Conservation (phyloP, 2,888 invertebrate species). For the Branchipolynoe longqiensis region DNA sequence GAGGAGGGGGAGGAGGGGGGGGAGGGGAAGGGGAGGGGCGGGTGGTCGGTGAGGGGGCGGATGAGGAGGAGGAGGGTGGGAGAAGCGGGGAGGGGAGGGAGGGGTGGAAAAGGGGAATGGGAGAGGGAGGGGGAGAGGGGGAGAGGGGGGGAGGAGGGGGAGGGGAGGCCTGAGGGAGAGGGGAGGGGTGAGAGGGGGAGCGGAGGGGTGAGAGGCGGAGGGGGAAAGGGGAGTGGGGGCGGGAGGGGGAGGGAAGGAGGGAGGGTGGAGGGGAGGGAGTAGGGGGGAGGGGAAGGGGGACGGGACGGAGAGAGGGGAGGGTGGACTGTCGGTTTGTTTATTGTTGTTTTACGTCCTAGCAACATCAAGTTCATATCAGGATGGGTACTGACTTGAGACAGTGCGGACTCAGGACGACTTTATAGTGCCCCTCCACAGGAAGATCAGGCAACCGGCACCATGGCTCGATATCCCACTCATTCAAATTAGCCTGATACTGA, state of each 20-base stretch:
- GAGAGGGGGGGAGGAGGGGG: background rate
- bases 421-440: no score
- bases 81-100: background rate
- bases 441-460: no score
- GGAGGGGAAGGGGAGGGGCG: background rate
- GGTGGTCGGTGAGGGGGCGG: background rate
- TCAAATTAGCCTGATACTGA: no score
- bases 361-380: no score
- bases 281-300: background rate
- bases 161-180: background rate
- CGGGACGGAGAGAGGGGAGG: background rate
- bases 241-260: background rate
- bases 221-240: background rate
- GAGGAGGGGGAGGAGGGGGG: background rate
- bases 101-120: no score
- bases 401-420: no score
- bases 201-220: background rate
- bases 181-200: background rate
- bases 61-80: background rate
- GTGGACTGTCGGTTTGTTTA: no score
- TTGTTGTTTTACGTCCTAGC: no score
- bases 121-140: background rate
- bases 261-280: no score
- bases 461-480: no score
- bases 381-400: no score